Percentiles rank a stretch among this genome's conserved stretches.
Conservation (phyloP, 35 echinoderm and acorn worm genomes). For the Ophioderma brevispina region DNA sequence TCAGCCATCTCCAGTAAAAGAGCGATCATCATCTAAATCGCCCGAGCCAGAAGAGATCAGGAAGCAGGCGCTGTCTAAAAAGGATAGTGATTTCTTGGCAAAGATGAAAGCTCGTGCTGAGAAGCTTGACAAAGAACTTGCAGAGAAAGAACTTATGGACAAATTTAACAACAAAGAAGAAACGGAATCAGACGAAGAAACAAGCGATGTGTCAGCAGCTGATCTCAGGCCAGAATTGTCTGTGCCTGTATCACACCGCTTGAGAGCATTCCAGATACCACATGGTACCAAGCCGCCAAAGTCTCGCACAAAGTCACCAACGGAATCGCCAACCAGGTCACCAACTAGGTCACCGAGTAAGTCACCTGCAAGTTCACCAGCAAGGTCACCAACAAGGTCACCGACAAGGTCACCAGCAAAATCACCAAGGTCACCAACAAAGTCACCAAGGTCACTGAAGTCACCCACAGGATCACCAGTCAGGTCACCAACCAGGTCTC, state of each 20-base stretch:
- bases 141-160: slow-evolving; percentile 25
- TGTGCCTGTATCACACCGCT: neutral
- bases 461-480: neutral
- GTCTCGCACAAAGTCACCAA: neutral
- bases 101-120: slow-evolving; percentile 76
- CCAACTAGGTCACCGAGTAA: neutral
- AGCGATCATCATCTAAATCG: neutral
- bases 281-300: neutral
- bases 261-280: neutral
- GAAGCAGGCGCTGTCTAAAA: slow-evolving; percentile 67
- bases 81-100: slow-evolving; percentile 79
- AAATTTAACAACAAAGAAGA: slow-evolving; percentile 25
- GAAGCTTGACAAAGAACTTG: slow-evolving; percentile 56
- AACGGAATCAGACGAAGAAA: slow-evolving; percentile 33
- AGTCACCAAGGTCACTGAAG: neutral
- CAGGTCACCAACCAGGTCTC: neutral
- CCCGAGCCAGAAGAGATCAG: slow-evolving; percentile 28
- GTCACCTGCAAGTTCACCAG: neutral
- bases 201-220: slow-evolving; percentile 39
- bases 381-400: neutral
- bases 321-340: neutral
- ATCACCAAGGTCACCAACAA: neutral
- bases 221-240: neutral
- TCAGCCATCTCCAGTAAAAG: neutral
- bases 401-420: neutral